These are phyloP conservation scores for Saturnia japonica DNA, from an alignment of 2,888 invertebrate genomes.

Conservation along the genomic window DNA sequence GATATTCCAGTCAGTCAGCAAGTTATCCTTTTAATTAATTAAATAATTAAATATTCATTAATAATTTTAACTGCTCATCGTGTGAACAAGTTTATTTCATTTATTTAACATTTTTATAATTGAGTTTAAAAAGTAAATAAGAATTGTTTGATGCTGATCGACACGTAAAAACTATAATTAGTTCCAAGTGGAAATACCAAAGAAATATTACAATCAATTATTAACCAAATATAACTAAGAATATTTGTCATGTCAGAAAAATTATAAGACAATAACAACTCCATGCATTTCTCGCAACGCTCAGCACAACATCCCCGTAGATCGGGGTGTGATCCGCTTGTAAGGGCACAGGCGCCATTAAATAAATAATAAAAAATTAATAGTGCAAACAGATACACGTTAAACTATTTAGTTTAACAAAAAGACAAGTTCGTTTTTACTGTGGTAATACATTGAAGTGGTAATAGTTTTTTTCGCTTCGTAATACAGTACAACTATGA, in stretches of 20 bases:
- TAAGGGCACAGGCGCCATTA: slow-evolving; percentile 60
- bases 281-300: slow-evolving; percentile 45
- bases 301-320: slow-evolving; percentile 63
- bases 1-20: too few relatives aligned
- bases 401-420: slow-evolving; percentile 27
- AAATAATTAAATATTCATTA: too few relatives aligned
- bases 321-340: slow-evolving; percentile 73
- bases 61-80: too few relatives aligned
- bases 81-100: too few relatives aligned
- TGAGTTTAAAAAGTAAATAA: too few relatives aligned
- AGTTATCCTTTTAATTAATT: too few relatives aligned
- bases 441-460: slow-evolving; percentile 22
- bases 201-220: too few relatives aligned
- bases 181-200: too few relatives aligned
- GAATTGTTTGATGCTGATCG: too few relatives aligned
- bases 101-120: too few relatives aligned
- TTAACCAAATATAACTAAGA: too few relatives aligned
- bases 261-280: slow-evolving; percentile 41
- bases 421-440: slow-evolving; percentile 15
- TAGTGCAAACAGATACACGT: slow-evolving; percentile 52
- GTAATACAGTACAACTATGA: slow-evolving; percentile 32
- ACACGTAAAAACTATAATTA: too few relatives aligned
- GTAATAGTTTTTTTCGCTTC: slow-evolving; percentile 22
- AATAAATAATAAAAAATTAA: slow-evolving; percentile 62
- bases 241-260: neutral